Base-by-base conservation (phyloP, 2,113 vertebrate species). In the Psilopogon haemacephalus region DNA sequence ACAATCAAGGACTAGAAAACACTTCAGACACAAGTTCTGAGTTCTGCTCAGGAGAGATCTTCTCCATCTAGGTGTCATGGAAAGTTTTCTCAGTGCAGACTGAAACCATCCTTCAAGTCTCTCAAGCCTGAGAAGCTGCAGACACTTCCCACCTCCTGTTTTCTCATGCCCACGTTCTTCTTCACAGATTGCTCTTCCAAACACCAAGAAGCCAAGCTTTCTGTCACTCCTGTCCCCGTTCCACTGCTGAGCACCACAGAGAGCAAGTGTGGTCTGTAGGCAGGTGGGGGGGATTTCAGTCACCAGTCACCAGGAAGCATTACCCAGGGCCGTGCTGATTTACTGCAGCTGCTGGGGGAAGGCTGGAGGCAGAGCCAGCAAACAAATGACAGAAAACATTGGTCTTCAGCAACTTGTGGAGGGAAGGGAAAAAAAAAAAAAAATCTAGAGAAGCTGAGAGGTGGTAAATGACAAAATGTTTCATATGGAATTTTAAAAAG, bases 381-480 rank as follows among this genome's bases (percentile, higher is more conserved):
- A 42, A 60, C 56, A 84, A 92, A 77, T 6, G 38, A 60, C 58
- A 86, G 52, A 84, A 60, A 91, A 55, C 83, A 69, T 89, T 95
- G 84, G 42, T 89, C 79, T 92, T 42, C 70, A 68, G 84, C 67
- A 86, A 90, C 59, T 67, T 55, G 87, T 85, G 82, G 78, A 81
- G 60, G 37, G 52, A 89, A 48, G 6, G 54, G 9, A 70, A 64
- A 82, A 85, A 76, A 16, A 69, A 74, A 35, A n/a, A 30, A n/a
- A 46, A 54, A 42, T 30, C 71, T 78, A 75, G 46, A 56, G 15
- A 70, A 89, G n/a, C 38, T 92, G 81, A 70, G 35, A 94, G 94
- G 92, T 93, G 71, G 72, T 74, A 95, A 89, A 84, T 76, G 46
- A 76, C 72, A 76, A 88, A 91, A 58, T 63, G 48, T 82, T 93